Evolutionary conservation across 2,888 invertebrate species (phyloP).

Genomic region (Sylvicola cinctus): DNA sequence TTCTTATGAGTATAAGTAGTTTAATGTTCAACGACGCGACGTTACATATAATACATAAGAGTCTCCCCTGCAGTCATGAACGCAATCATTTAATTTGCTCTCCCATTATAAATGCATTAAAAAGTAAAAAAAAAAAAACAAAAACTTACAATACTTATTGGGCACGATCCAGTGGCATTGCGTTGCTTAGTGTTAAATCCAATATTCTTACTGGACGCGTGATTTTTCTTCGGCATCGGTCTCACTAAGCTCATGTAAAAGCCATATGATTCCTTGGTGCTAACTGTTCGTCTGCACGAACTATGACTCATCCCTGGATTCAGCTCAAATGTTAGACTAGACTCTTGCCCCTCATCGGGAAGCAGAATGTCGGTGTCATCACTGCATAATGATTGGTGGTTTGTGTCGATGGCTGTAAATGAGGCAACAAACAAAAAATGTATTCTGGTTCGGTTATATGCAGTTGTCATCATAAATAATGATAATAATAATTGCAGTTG

Average conservation of each 20-base stretch:
- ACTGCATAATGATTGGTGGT: constrained; percentile 1
- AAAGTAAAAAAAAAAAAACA: not conserved
- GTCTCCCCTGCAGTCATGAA: no score
- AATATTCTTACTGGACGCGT: constrained; percentile 1
- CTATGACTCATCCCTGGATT: constrained; percentile 14
- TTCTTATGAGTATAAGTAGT: no score
- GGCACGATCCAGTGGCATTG: constrained; percentile 12
- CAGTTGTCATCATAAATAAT: no score
- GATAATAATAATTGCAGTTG: no score
- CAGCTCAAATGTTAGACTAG: constrained; percentile 23
- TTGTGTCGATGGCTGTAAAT: not conserved
- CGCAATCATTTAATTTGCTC: no score
- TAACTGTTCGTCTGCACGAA: constrained; percentile 20
- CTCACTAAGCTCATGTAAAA: constrained; percentile 19
- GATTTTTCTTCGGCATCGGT: constrained; percentile 1
- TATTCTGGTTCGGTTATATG: no score
- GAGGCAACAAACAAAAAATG: no score
- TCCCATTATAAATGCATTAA: no score
- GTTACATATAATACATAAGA: no score
- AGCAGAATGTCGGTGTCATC: constrained; percentile 11
- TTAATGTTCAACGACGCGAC: no score
- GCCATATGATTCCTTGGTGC: constrained; percentile 20
- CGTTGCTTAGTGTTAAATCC: constrained; percentile 4
- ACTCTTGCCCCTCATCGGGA: constrained; percentile 22
- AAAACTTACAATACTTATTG: constrained; percentile 21